Conservation (phyloP, 1,140 invertebrate genomes). For the Ephestia elutella region DNA sequence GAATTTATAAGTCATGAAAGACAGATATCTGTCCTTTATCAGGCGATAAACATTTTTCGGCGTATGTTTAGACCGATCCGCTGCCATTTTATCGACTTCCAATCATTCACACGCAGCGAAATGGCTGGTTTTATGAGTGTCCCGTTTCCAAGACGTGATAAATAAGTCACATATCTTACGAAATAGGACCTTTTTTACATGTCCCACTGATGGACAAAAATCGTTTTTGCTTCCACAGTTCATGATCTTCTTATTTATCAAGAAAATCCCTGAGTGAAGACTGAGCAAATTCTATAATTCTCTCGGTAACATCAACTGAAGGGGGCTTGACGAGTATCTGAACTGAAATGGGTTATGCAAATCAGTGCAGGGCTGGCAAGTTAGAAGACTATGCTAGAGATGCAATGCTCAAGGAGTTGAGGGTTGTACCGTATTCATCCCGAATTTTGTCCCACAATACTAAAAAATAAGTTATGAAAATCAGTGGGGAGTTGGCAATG, state of each 20-base stretch:
- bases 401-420: constrained; percentile 1
- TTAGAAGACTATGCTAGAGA: constrained; percentile 10
- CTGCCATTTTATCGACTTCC: background rate
- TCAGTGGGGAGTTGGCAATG: too few species aligned
- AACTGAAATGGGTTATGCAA: constrained; percentile 42
- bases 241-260: too few species aligned
- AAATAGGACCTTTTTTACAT: too few species aligned
- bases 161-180: too few species aligned
- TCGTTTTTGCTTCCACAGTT: too few species aligned
- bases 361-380: constrained; percentile 27
- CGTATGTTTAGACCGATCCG: background rate
- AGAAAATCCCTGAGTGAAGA: too few species aligned
- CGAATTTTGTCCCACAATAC: background rate
- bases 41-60: background rate
- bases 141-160: too few species aligned
- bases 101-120: background rate
- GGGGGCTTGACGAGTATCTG: constrained; percentile 24
- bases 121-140: too few species aligned
- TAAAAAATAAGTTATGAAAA: too few species aligned
- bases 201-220: too few species aligned
- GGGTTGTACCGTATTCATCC: background rate
- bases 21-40: background rate
- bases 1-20: background rate
- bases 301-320: background rate
- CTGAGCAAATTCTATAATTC: too few species aligned